Evolutionary conservation across 2,113 vertebrate genomes (phyloP), one percentile per base, ranked within the genome.

Genomic region (Ivindomyrus marchei): DNA sequence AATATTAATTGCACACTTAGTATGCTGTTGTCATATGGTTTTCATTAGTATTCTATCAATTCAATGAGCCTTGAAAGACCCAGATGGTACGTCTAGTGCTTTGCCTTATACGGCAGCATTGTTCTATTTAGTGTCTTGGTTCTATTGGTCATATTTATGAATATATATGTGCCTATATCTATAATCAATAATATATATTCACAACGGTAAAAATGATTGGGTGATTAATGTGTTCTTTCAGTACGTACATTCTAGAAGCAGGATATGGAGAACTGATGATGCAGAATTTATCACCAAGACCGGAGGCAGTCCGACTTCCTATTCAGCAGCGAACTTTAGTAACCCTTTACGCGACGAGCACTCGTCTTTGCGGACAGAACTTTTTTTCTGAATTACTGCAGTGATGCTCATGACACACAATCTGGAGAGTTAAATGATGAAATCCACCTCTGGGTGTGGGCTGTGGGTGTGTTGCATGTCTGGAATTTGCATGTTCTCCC

Each of bases 41-140:
- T 95, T 95, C 94, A 96, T 95, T 95, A 95, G 95, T 93, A 94
- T 95, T 95, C 95, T 93, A 95, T 95, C 93, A 93, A 93, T 88
- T 92, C 93, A 93, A 94, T 94, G 94, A 94, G 94, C 91, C 86
- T 89, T 93, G 93, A 95, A 92, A 94, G 93, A 91, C 91, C 93
- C 95, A 95, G 93, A 94, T 95, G 94, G 91, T 91, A 88, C 46
- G 90, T 92, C 92, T 92, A 92, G 92, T 90, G 92, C 92, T 91
- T 85, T 91, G 36, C 49, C 90, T 90, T 88, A 52, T 87, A 91
- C 66, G 83, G 39, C 85, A 84, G 31, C 31, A 36, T 92, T 90
- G 93, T 90, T 90, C 91, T 50, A 56, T 92, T 93, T 90, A 88
- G 93, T 92, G 91, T 90, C 92, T 84, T 92, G 90, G 93, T 91